These are phyloP conservation scores for Danio rerio DNA, from an alignment of 2,113 vertebrate genomes.

Conservation along the genomic window GRCz12tu NC_133180.1:33073501-33074000, in stretches of 20 bases:
- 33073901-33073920: background rate
- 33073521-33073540: too few species aligned
- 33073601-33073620: background rate
- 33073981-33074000: background rate
- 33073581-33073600: background rate
- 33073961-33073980: background rate
- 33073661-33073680: slow-evolving; percentile 10
- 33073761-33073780: background rate
- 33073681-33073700: background rate
- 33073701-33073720: too few species aligned
- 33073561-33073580: background rate
- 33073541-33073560: too few species aligned
- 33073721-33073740: too few species aligned
- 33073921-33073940: slow-evolving; percentile 3
- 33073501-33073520: too few species aligned
- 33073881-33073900: slow-evolving; percentile 28
- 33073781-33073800: slow-evolving; percentile 11
- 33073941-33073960: background rate
- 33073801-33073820: slow-evolving; percentile 40
- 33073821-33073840: slow-evolving; percentile 39
- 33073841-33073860: slow-evolving; percentile 38
- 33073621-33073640: background rate
- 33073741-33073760: background rate
- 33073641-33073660: slow-evolving; percentile 26
- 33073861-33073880: background rate